Conservation (phyloP, 2,888 invertebrate species). For the Stenolophus ochropezus region DNA sequence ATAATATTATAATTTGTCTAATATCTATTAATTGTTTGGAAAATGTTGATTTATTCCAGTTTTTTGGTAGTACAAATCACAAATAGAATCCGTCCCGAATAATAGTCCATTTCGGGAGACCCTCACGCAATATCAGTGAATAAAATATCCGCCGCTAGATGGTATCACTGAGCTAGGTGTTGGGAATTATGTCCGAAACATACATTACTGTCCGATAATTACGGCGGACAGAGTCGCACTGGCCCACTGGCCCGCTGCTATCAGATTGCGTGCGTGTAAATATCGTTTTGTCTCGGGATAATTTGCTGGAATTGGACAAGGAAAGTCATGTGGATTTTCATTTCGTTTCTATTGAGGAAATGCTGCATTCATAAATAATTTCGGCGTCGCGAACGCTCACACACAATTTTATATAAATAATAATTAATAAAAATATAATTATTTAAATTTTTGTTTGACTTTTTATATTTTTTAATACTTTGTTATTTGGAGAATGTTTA, state of each 20-base stretch:
- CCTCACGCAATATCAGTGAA: neutral
- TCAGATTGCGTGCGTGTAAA: conserved; percentile 47
- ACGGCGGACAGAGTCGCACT: conserved; percentile 16
- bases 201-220: conserved; percentile 63
- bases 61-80: neutral
- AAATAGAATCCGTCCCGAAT: neutral
- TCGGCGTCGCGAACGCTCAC: neutral
- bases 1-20: too few relatives aligned
- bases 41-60: neutral
- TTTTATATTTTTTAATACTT: too few relatives aligned
- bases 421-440: too few relatives aligned
- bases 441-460: too few relatives aligned
- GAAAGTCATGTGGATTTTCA: conserved; percentile 45
- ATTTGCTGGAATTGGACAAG: conserved; percentile 48
- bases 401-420: too few relatives aligned
- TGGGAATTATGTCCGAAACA: conserved; percentile 66
- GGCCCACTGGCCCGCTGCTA: neutral
- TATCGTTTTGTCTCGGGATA: conserved; percentile 52
- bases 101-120: neutral
- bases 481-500: too few relatives aligned
- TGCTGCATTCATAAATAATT: conserved; percentile 4
- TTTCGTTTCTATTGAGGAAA: conserved; percentile 42
- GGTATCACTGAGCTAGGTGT: conserved; percentile 63
- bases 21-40: too few relatives aligned
- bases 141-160: conserved; percentile 40